A percentile compares a stretch with the other conserved stretches of the same genome.
Evolutionary conservation across 1,140 invertebrate species (phyloP).

Genomic region (Brachionus sp.): DNA sequence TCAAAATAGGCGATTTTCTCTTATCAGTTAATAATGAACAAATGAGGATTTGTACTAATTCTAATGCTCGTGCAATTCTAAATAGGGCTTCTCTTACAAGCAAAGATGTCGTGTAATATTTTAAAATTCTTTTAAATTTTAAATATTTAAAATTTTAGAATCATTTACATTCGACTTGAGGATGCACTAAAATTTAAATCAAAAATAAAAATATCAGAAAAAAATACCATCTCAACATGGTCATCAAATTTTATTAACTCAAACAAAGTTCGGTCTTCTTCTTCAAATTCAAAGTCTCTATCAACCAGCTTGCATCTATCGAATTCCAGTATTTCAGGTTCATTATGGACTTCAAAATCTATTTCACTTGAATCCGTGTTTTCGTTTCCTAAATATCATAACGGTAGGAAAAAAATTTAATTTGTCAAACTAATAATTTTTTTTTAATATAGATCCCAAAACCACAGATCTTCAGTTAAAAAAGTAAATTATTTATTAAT

Average conservation of each 20-base stretch:
- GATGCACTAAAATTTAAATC: background rate
- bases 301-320: background rate
- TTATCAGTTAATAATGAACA: constrained; percentile 67
- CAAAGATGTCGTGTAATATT: constrained; percentile 61
- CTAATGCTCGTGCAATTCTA: constrained; percentile 67
- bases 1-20: constrained; percentile 62
- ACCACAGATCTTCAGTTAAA: background rate
- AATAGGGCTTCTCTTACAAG: constrained; percentile 64
- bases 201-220: background rate
- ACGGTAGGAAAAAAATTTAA: background rate
- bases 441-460: background rate
- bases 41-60: constrained; percentile 65
- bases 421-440: background rate
- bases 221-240: background rate
- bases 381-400: background rate
- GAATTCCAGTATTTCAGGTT: background rate
- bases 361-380: background rate
- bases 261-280: background rate
- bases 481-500: background rate
- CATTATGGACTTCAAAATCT: background rate
- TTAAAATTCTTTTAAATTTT: background rate
- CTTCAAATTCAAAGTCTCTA: background rate
- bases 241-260: background rate
- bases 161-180: background rate
- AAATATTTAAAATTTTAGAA: background rate